Evolutionary conservation across 2,888 invertebrate genomes (phyloP).

Genomic region (Aporophyla lueneburgensis): DNA sequence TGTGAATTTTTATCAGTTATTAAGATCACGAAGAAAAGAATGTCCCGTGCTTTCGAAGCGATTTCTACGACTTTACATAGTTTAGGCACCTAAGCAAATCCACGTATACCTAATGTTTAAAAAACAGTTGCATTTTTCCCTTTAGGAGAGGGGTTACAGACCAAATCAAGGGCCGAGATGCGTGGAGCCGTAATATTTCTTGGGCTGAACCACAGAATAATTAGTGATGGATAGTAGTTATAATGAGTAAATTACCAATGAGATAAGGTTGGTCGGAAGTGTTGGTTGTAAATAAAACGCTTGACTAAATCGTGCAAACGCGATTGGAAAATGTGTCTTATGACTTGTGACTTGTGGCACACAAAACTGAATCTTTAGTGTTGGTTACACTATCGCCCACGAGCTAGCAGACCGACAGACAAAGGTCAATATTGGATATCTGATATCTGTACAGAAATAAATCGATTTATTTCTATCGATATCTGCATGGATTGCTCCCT

Average conservation of each 20-base stretch:
- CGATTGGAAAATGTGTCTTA: neutral
- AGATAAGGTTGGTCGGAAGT: neutral
- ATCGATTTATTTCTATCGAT: slow-evolving; percentile 46
- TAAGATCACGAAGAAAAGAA: neutral
- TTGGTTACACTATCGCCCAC: slow-evolving; percentile 53
- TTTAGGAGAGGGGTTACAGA: no score
- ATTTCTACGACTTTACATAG: no score
- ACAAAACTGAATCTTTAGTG: slow-evolving; percentile 50
- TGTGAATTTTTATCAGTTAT: neutral
- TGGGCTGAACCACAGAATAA: neutral
- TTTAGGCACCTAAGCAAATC: no score
- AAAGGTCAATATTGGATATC: slow-evolving; percentile 67
- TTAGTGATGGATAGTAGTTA: neutral
- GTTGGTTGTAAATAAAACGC: no score
- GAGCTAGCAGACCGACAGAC: slow-evolving; percentile 50
- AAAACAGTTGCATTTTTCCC: neutral
- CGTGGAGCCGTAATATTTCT: no score
- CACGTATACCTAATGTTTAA: neutral
- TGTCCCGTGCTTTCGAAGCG: no score
- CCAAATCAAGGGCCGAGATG: neutral
- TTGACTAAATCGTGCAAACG: neutral
- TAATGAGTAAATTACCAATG: neutral
- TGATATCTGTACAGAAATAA: slow-evolving; percentile 62
- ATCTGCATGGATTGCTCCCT: slow-evolving; percentile 13
- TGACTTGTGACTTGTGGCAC: slow-evolving; percentile 56